A percentile compares a stretch with the other conserved stretches of the same genome.
These are phyloP conservation scores for Volucella inanis DNA, from an alignment of 2,888 invertebrate species.

Conservation along the genomic window DNA sequence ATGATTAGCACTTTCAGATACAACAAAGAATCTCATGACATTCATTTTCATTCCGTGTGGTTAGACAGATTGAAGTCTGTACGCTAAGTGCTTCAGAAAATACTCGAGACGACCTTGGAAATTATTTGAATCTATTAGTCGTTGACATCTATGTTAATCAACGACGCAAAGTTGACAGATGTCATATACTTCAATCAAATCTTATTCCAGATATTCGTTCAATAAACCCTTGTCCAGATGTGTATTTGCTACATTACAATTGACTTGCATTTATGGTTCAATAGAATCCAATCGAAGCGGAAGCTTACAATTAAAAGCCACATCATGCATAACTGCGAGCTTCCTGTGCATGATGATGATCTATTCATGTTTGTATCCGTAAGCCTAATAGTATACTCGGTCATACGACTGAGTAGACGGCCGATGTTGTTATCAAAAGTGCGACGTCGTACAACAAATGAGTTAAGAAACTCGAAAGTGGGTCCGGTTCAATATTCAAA, in stretches of 20 bases:
- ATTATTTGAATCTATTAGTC: slow-evolving; percentile 18
- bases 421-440: slow-evolving; percentile 39
- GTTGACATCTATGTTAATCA: neutral
- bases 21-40: neutral
- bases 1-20: slow-evolving; percentile 8
- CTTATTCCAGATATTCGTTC: slow-evolving; percentile 30
- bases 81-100: slow-evolving; percentile 23
- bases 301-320: slow-evolving; percentile 71
- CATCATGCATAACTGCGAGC: slow-evolving; percentile 71
- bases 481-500: slow-evolving; percentile 52
- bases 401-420: slow-evolving; percentile 27
- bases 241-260: slow-evolving; percentile 41
- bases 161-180: neutral
- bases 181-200: slow-evolving; percentile 63
- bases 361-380: neutral
- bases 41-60: slow-evolving; percentile 16
- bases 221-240: slow-evolving; percentile 53
- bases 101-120: slow-evolving; percentile 5
- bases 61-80: neutral
- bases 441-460: slow-evolving; percentile 31
- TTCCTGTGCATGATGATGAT: slow-evolving; percentile 52
- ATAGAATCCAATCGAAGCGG: slow-evolving; percentile 75
- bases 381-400: too few relatives aligned
- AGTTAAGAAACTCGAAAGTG: slow-evolving; percentile 58
- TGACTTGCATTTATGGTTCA: slow-evolving; percentile 70